Conservation (phyloP, 2,797 vertebrate species). For the Dipus sagitta region DNA sequence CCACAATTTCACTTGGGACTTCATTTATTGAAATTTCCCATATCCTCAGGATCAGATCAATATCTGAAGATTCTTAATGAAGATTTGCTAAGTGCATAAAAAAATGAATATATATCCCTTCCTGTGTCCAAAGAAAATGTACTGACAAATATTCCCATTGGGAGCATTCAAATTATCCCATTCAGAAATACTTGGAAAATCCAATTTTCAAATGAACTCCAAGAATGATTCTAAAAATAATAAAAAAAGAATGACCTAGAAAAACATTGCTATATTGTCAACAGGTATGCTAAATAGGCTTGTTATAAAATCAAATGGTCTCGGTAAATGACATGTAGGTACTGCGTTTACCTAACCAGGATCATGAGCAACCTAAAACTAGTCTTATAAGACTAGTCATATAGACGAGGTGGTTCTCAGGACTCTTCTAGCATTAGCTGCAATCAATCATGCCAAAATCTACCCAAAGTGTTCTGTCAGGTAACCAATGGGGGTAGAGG, state of each 20-base stretch:
- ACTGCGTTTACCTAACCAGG: not conserved
- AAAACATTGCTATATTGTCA: not conserved
- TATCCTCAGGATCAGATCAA: not conserved
- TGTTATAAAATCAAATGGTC: not conserved
- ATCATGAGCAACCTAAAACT: not conserved
- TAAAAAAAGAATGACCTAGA: not conserved
- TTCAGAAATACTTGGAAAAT: not conserved
- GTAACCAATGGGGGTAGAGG: not conserved
- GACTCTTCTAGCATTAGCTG: not conserved
- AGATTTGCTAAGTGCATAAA: not conserved
- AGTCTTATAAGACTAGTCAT: not conserved
- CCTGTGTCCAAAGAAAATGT: not conserved
- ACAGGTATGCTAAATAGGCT: not conserved
- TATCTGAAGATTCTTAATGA: not conserved
- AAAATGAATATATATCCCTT: not conserved
- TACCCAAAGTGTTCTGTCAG: not conserved
- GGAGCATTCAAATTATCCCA: not conserved
- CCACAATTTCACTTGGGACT: not conserved
- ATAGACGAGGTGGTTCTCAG: not conserved
- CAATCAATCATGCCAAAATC: not conserved
- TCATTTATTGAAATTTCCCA: not conserved
- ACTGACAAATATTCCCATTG: not conserved
- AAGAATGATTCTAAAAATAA: not conserved
- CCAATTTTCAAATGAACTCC: not conserved
- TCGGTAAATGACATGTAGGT: not conserved